These are phyloP conservation scores for Leptopilina myrica DNA, from an alignment of 2,888 invertebrate genomes.

Conservation along the genomic window DNA sequence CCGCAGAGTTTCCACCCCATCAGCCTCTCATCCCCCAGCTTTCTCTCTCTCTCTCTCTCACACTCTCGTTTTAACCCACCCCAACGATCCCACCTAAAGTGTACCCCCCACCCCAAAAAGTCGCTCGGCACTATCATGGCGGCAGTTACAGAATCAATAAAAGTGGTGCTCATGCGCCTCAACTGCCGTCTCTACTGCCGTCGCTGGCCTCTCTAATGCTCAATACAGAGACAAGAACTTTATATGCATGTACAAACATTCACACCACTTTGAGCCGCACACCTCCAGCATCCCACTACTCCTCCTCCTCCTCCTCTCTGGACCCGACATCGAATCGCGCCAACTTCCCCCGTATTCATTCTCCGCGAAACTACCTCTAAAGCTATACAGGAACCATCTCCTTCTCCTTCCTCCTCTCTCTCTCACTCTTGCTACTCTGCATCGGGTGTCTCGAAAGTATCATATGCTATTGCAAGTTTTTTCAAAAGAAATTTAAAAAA, in stretches of 20 bases:
- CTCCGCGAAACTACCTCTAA: slow-evolving; percentile 70
- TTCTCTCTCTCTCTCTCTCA: slow-evolving; percentile 75
- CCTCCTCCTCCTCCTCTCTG: slow-evolving; percentile 42
- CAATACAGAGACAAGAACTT: slow-evolving; percentile 41
- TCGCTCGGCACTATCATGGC: slow-evolving; percentile 74
- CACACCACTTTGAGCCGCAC: slow-evolving; percentile 46
- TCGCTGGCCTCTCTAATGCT: slow-evolving; percentile 56
- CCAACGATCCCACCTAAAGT: slow-evolving; percentile 19
- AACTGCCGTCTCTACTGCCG: slow-evolving; percentile 69
- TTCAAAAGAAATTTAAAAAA: too few species aligned
- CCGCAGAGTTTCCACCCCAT: slow-evolving; percentile 77
- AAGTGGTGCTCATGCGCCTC: slow-evolving; percentile 77
- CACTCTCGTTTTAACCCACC: slow-evolving; percentile 55
- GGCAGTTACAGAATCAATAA: slow-evolving; percentile 77
- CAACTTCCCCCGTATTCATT: slow-evolving; percentile 68
- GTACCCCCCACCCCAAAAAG: slow-evolving; percentile 54
- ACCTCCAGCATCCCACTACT: slow-evolving; percentile 46
- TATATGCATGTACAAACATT: slow-evolving; percentile 42
- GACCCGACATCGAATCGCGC: slow-evolving; percentile 70
- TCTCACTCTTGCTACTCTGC: slow-evolving; percentile 47
- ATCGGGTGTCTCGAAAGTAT: slow-evolving; percentile 65
- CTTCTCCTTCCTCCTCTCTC: too few species aligned
- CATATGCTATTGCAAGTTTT: background rate
- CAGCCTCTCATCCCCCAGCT: slow-evolving; percentile 74
- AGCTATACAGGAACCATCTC: slow-evolving; percentile 70